These are phyloP conservation scores for Anseranas semipalmata DNA, from an alignment of 2,113 vertebrate species.

Conservation along the genomic window DNA sequence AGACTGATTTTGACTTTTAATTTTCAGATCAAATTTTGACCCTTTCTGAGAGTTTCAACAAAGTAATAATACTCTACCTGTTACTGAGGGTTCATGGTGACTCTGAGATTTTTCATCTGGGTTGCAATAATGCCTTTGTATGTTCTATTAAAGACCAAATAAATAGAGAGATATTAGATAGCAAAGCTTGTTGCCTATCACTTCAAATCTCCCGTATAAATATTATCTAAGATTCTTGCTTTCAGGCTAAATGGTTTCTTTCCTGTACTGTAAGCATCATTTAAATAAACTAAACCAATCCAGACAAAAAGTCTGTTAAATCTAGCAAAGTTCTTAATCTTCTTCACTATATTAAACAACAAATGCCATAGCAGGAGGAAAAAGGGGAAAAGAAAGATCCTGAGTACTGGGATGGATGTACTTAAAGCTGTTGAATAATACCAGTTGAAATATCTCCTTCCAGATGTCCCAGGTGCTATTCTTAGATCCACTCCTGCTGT, in stretches of 20 bases:
- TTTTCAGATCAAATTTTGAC: neutral
- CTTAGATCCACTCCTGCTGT: fast-evolving
- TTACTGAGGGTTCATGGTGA: neutral
- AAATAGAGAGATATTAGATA: neutral
- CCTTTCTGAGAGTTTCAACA: neutral
- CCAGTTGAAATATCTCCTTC: neutral
- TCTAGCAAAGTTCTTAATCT: neutral
- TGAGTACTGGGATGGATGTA: neutral
- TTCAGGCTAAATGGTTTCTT: neutral
- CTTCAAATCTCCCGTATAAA: slow-evolving; percentile 18
- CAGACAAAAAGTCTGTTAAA: neutral
- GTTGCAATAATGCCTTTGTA: neutral
- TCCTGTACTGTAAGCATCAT: neutral
- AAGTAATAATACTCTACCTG: neutral
- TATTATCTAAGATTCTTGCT: neutral
- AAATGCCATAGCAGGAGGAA: neutral
- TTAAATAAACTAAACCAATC: neutral
- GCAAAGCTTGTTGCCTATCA: neutral
- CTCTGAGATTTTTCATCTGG: neutral
- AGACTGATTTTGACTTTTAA: neutral
- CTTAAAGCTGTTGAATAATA: neutral
- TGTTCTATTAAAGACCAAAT: neutral
- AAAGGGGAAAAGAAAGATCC: neutral
- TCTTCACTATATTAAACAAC: neutral
- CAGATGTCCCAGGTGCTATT: neutral